Evolutionary conservation across 2,888 invertebrate genomes (phyloP).

Genomic region (Drosophila leonis): DNA sequence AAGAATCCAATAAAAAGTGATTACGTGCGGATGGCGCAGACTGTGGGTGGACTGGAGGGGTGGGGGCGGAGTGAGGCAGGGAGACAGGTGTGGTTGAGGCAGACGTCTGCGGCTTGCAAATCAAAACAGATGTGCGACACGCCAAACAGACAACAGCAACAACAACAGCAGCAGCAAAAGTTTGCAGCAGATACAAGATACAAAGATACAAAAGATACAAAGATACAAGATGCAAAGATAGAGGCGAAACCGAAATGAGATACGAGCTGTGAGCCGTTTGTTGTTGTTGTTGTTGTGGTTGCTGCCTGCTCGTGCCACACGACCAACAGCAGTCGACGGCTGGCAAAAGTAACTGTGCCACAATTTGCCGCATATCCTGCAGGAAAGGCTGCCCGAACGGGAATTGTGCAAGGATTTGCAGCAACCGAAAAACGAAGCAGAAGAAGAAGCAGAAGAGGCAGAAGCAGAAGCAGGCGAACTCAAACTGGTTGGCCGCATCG

Average conservation of each 20-base stretch:
- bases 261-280: conserved; percentile 29
- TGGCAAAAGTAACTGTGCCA: conserved; percentile 53
- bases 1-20: conserved; percentile 72
- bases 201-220: conserved; percentile 15
- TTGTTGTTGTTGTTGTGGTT: conserved; percentile 5
- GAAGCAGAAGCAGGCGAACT: conserved; percentile 8
- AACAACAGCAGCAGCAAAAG: conserved; percentile 1
- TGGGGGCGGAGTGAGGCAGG: neutral
- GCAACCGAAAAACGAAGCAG: neutral
- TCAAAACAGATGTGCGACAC: conserved; percentile 78
- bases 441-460: neutral
- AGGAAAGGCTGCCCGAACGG: conserved; percentile 55
- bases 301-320: conserved; percentile 67
- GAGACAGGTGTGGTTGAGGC: conserved; percentile 1
- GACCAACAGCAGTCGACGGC: conserved; percentile 18
- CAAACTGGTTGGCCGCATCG: conserved; percentile 50
- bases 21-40: conserved; percentile 42
- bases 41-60: neutral
- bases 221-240: conserved; percentile 31
- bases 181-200: conserved; percentile 21
- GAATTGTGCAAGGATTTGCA: conserved; percentile 66
- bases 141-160: conserved; percentile 21
- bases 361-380: conserved; percentile 58
- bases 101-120: conserved; percentile 39
- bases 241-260: conserved; percentile 41